These are phyloP conservation scores for Hestina assimilis DNA, from an alignment of 1,140 invertebrate species.

Conservation along the genomic window DNA sequence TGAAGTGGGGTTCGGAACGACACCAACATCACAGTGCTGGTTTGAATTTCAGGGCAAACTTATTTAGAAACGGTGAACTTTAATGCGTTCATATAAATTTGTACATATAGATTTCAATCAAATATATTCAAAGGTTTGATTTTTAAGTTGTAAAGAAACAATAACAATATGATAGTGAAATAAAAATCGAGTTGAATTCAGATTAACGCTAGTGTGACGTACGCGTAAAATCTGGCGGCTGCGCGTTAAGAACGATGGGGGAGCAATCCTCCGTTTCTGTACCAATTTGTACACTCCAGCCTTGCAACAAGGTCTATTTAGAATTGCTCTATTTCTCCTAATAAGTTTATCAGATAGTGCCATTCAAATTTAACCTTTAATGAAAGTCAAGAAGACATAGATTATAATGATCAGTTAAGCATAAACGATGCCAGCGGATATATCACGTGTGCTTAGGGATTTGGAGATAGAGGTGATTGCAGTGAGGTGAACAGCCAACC, in stretches of 20 bases:
- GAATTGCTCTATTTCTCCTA: constrained; percentile 38
- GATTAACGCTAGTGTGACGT: constrained; percentile 65
- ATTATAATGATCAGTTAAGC: constrained; percentile 17
- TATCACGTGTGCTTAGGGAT: constrained; percentile 60
- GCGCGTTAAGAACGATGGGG: constrained; percentile 49
- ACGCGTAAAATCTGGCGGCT: constrained; percentile 57
- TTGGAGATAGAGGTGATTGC: constrained; percentile 50
- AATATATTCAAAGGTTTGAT: not conserved
- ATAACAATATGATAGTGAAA: constrained; percentile 19
- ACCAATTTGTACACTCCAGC: constrained; percentile 54
- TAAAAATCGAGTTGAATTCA: constrained; percentile 40
- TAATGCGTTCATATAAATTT: not conserved
- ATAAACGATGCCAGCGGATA: constrained; percentile 51
- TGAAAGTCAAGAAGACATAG: not conserved
- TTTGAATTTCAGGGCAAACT: constrained; percentile 17
- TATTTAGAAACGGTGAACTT: not conserved
- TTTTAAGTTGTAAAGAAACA: constrained; percentile 4
- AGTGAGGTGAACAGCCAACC: constrained; percentile 43
- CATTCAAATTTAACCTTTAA: constrained; percentile 26
- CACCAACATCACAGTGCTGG: constrained; percentile 13
- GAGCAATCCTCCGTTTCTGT: constrained; percentile 26
- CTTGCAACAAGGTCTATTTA: constrained; percentile 52
- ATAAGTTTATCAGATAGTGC: constrained; percentile 29
- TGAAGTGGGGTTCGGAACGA: constrained; percentile 12
- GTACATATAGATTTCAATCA: not conserved